Percentiles rank a stretch among this genome's conserved stretches.
phyloP scores from a whole-genome alignment of 2,888 invertebrate genomes.

The Stenichneumon culpator region DNA sequence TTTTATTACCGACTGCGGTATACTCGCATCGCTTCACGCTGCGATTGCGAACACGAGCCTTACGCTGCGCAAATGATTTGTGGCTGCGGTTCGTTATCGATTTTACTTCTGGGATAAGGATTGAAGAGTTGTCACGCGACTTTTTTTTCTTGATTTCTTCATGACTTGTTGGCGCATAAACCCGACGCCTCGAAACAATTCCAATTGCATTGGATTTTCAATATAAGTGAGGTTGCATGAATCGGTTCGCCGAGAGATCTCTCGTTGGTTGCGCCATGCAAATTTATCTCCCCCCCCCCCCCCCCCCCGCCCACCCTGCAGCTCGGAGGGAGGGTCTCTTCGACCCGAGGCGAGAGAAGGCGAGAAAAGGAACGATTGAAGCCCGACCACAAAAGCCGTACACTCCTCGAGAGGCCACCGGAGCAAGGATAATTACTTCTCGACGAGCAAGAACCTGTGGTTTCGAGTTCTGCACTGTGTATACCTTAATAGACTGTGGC shows the following conservation, averaged over 20 bases:
- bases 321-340: not conserved
- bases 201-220: not conserved
- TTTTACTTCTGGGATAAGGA: not conserved
- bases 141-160: not conserved
- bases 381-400: constrained; percentile 47
- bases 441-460: constrained; percentile 41
- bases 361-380: constrained; percentile 37
- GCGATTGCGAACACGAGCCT: too few relatives aligned
- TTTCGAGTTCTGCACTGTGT: constrained; percentile 21
- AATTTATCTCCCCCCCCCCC: not conserved
- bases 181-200: not conserved
- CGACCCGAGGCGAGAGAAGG: constrained; percentile 25
- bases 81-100: not conserved
- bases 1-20: too few relatives aligned
- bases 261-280: constrained; percentile 33
- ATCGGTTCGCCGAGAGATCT: constrained; percentile 4
- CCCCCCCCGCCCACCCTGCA: not conserved
- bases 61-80: too few relatives aligned
- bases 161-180: not conserved
- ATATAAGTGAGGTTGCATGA: constrained; percentile 18
- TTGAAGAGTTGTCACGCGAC: not conserved
- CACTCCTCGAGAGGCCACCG: constrained; percentile 33
- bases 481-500: constrained; percentile 1
- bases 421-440: constrained; percentile 59
- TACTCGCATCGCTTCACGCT: too few relatives aligned